Evolutionary conservation across 2,113 vertebrate genomes (phyloP).

Genomic region (Diadophis punctatus): DNA sequence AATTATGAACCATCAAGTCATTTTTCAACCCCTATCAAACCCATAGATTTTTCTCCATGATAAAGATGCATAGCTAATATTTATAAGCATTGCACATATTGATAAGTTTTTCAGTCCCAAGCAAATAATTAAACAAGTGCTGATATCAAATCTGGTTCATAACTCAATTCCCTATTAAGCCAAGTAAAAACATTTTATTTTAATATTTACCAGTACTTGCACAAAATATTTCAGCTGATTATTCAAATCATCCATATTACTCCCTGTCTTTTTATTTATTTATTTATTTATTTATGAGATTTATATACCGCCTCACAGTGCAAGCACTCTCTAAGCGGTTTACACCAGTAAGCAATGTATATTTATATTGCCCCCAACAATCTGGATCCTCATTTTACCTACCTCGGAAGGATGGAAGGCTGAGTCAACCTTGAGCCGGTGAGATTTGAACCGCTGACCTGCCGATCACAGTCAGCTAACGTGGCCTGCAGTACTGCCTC

Average conservation of each 20-base stretch:
- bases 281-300: too few relatives aligned
- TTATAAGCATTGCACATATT: not conserved
- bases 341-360: too few relatives aligned
- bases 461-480: too few relatives aligned
- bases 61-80: not conserved
- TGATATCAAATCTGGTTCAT: not conserved
- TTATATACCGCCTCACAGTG: too few relatives aligned
- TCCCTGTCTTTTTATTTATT: not conserved
- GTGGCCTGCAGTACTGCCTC: too few relatives aligned
- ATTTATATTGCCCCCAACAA: too few relatives aligned
- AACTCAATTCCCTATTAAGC: not conserved
- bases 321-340: too few relatives aligned
- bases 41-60: not conserved
- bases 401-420: too few relatives aligned
- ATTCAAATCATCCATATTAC: not conserved
- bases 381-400: too few relatives aligned
- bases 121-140: not conserved
- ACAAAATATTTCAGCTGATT: not conserved
- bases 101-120: not conserved
- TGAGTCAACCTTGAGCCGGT: too few relatives aligned
- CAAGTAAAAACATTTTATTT: not conserved
- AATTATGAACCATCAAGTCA: not conserved
- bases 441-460: too few relatives aligned
- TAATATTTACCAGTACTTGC: not conserved
- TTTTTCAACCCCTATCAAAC: not conserved